These are phyloP conservation scores for Tangara arthus DNA, from an alignment of 2,797 vertebrate species.

Conservation along the genomic window DNA sequence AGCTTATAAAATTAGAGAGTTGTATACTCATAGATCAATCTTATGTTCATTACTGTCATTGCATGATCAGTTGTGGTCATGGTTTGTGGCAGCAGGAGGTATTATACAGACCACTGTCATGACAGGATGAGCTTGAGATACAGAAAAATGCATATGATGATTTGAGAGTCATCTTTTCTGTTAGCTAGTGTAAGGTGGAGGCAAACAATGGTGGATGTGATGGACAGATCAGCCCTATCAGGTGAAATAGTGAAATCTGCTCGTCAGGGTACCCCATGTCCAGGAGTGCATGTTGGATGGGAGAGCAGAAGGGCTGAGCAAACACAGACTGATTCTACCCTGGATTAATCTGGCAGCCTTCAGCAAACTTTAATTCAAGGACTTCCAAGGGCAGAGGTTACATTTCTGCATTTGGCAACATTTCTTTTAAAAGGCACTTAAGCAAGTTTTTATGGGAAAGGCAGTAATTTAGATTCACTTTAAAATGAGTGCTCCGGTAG, in stretches of 20 bases:
- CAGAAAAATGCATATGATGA: neutral
- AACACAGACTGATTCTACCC: neutral
- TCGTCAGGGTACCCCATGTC: neutral
- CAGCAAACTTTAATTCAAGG: slow-evolving; percentile 39
- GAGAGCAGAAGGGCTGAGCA: slow-evolving; percentile 1
- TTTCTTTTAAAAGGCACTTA: neutral
- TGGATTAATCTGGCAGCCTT: slow-evolving; percentile 33
- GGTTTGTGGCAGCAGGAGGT: neutral
- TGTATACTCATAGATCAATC: neutral
- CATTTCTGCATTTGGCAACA: slow-evolving; percentile 6
- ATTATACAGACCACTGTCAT: neutral
- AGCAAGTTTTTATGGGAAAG: neutral
- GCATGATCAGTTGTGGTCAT: accelerated
- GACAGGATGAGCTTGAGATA: neutral
- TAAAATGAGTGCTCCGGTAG: neutral
- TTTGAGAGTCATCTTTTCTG: neutral
- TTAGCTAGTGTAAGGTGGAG: neutral
- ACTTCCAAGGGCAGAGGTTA: slow-evolving; percentile 4
- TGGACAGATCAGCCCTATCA: neutral
- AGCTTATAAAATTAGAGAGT: neutral
- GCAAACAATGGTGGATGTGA: neutral
- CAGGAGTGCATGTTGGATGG: neutral
- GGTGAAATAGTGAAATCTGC: neutral
- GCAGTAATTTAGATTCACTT: neutral
- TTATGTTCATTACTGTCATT: neutral